phyloP scores from a whole-genome alignment of 2,797 vertebrate species.

The Sebastes variabilis region DNA sequence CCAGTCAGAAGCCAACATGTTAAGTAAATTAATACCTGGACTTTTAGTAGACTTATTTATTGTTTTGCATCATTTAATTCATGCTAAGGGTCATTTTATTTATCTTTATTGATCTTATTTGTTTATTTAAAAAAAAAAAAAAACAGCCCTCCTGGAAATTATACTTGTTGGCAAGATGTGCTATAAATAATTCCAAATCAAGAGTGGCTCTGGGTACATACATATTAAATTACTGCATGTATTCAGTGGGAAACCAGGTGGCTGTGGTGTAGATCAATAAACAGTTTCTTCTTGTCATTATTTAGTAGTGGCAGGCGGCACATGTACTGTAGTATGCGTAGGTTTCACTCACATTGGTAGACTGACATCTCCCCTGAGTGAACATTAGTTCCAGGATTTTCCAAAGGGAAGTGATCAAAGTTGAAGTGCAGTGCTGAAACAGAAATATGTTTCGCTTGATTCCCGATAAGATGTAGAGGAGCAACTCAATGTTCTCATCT shows the following conservation, averaged over 20 bases:
- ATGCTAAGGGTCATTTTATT: neutral
- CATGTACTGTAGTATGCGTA: neutral
- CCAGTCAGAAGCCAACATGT: neutral
- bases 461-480: neutral
- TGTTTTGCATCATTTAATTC: neutral
- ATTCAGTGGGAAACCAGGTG: constrained; percentile 15
- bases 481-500: neutral
- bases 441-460: neutral
- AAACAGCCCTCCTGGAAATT: constrained; percentile 21
- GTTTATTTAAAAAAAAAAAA: neutral
- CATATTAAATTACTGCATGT: constrained; percentile 30
- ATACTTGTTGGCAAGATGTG: constrained; percentile 9
- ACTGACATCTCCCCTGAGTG: neutral
- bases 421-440: constrained; percentile 5
- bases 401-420: constrained; percentile 27
- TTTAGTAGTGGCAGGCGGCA: neutral
- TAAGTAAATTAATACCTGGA: neutral
- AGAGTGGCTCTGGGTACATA: constrained; percentile 13
- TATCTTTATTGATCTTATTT: neutral
- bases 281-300: neutral
- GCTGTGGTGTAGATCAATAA: constrained; percentile 39
- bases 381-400: constrained; percentile 20
- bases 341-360: neutral
- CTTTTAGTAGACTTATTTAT: neutral
- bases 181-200: constrained; percentile 43